Percentiles rank a stretch among this genome's conserved stretches.
Conservation (phyloP, 1,140 invertebrate species). For the Zaprionus ornatus region DNA sequence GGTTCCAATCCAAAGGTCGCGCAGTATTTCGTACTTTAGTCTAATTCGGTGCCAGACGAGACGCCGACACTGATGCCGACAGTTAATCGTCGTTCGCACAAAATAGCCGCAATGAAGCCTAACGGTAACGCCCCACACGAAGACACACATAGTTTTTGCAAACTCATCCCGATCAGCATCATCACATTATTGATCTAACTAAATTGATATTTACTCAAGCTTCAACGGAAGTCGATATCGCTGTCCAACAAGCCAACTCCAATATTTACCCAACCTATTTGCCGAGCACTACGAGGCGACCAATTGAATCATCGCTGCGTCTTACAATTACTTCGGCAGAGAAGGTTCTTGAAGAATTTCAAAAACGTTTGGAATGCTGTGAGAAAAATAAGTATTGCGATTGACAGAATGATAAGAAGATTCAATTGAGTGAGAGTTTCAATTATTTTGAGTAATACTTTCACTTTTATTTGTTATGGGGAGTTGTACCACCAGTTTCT, state of each 20-base stretch:
- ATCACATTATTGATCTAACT: constrained; percentile 33
- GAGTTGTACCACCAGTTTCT: no score
- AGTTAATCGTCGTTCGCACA: constrained; percentile 13
- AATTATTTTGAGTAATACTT: no score
- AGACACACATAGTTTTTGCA: constrained; percentile 3
- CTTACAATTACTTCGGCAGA: not conserved
- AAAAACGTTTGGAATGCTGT: not conserved
- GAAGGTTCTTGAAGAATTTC: not conserved
- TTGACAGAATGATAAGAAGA: not conserved
- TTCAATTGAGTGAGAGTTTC: no score
- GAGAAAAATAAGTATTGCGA: not conserved
- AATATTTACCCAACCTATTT: constrained; percentile 43
- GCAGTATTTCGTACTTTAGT: constrained; percentile 13
- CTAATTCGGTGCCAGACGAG: constrained; percentile 18
- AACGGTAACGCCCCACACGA: constrained; percentile 10
- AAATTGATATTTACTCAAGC: constrained; percentile 30
- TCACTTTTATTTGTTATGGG: no score
- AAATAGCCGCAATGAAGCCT: constrained; percentile 41
- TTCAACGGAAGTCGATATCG: constrained; percentile 26
- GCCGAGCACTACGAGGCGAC: constrained; percentile 12
- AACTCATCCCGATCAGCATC: constrained; percentile 21
- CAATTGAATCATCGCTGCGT: constrained; percentile 18
- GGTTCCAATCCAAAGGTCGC: constrained; percentile 15
- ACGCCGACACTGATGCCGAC: constrained; percentile 2
- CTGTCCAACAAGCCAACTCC: constrained; percentile 32